Evolutionary conservation across 2,888 invertebrate species (phyloP).

Genomic region (Altica lythri): DNA sequence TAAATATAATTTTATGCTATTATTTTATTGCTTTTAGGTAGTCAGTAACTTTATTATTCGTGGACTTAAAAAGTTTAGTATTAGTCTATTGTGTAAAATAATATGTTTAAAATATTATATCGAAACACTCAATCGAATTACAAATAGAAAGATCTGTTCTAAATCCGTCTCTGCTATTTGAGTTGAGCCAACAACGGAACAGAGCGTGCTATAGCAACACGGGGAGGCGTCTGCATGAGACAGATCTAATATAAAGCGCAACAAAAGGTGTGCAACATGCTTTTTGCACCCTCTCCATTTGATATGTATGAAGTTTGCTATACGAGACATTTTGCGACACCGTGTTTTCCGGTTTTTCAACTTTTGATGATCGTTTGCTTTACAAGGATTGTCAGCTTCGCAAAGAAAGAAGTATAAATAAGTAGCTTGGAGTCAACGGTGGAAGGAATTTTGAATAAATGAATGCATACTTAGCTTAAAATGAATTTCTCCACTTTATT

Average conservation of each 20-base stretch:
- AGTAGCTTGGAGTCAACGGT: conserved; percentile 1
- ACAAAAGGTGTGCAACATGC: conserved; percentile 33
- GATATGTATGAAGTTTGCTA: conserved; percentile 29
- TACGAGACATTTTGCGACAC: conserved; percentile 24
- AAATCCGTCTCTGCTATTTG: conserved; percentile 11
- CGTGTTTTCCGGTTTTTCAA: conserved; percentile 17
- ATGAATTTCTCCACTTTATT: not conserved
- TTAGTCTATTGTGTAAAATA: too few relatives aligned
- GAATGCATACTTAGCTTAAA: not conserved
- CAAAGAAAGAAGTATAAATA: conserved; percentile 7
- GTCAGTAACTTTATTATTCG: too few relatives aligned
- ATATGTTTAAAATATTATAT: not conserved
- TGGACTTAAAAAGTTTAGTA: too few relatives aligned
- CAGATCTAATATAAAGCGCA: conserved; percentile 45
- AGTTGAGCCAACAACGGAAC: not conserved
- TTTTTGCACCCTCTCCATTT: conserved; percentile 39
- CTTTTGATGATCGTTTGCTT: conserved; percentile 16
- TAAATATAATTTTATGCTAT: too few relatives aligned
- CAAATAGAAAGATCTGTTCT: not conserved
- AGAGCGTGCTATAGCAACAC: conserved; percentile 24
- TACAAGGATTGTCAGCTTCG: conserved; percentile 13
- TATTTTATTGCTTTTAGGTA: too few relatives aligned
- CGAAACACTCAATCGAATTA: not conserved
- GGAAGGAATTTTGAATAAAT: conserved; percentile 6
- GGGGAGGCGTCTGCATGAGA: conserved; percentile 40